Evolutionary conservation across 1,140 invertebrate species (phyloP).

Genomic region (Drosophila punjabiensis): DNA sequence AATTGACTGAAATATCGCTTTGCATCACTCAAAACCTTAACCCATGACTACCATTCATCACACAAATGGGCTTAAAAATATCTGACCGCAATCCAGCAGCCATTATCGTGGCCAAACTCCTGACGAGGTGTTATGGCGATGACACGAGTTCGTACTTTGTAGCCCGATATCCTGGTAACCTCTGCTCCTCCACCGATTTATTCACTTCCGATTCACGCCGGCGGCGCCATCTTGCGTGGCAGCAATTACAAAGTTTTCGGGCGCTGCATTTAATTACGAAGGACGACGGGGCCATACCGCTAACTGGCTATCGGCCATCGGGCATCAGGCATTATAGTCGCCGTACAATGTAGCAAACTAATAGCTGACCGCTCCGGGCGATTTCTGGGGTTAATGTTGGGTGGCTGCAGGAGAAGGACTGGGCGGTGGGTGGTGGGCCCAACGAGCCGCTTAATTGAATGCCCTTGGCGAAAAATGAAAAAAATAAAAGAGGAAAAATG

Average conservation of each 20-base stretch:
- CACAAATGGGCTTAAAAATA: constrained; percentile 11
- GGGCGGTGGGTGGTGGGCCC: constrained; percentile 3
- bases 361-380: constrained; percentile 61
- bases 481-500: constrained; percentile 6
- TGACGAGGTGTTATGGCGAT: constrained; percentile 17
- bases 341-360: constrained; percentile 63
- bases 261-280: constrained; percentile 78
- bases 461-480: constrained; percentile 48
- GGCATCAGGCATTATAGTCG: constrained; percentile 54
- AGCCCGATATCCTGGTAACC: background rate
- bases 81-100: constrained; percentile 20
- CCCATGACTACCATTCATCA: constrained; percentile 12
- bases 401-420: background rate
- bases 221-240: constrained; percentile 69
- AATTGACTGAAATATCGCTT: background rate
- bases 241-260: constrained; percentile 77
- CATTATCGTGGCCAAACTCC: background rate
- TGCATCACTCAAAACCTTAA: background rate
- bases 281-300: constrained; percentile 16
- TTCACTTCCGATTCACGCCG: constrained; percentile 19
- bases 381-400: constrained; percentile 18
- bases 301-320: constrained; percentile 40
- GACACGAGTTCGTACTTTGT: constrained; percentile 36
- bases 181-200: background rate
- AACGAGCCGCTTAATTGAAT: constrained; percentile 79